Conservation (phyloP, 2,113 vertebrate genomes). For the Ailuropoda melanoleuca region DNA sequence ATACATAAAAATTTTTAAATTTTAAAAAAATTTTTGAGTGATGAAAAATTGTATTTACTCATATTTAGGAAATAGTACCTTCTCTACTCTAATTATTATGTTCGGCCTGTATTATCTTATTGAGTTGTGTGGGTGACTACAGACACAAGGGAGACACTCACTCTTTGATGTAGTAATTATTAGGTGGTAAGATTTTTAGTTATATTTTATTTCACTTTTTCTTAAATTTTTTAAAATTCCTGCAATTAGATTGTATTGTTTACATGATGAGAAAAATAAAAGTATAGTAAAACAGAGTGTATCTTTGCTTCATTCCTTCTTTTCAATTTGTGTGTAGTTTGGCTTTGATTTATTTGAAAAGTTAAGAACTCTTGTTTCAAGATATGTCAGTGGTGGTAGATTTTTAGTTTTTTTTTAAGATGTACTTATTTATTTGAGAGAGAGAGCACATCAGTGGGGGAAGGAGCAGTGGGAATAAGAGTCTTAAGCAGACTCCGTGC, state of each 20-base stretch:
- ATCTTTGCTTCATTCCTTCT: neutral
- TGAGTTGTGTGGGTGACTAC: neutral
- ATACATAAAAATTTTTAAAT: neutral
- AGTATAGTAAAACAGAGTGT: neutral
- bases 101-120: neutral
- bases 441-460: neutral
- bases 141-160: neutral
- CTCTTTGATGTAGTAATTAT: neutral
- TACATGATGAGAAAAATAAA: neutral
- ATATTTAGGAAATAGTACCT: neutral
- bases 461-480: neutral
- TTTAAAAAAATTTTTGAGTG: neutral
- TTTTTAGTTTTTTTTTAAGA: neutral
- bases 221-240: neutral
- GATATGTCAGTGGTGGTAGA: neutral
- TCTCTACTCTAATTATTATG: neutral
- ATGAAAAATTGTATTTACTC: neutral
- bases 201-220: neutral
- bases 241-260: neutral
- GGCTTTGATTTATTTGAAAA: constrained; percentile 28
- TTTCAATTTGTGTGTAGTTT: neutral
- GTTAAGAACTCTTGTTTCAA: neutral
- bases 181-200: neutral
- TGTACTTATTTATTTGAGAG: neutral
- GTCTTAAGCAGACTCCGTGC: neutral